Evolutionary conservation across 2,888 invertebrate species (phyloP), one percentile per base, ranked within the genome.

Genomic region (Drosophila multiciliata): DNA sequence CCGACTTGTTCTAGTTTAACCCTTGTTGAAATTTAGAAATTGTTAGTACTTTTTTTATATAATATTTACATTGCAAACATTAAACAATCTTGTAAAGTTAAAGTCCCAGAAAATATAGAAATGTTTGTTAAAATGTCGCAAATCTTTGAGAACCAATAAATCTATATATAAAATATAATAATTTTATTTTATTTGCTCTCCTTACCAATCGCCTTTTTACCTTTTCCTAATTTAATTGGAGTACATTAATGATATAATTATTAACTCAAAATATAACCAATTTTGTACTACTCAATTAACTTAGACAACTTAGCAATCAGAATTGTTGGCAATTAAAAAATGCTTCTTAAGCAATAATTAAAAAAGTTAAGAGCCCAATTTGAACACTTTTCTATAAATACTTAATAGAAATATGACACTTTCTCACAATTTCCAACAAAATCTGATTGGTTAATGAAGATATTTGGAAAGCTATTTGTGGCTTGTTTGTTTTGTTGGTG

Each of bases 331-430:
- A 78, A 79, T 79, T 67, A 68, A 66, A 69, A 55, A 9, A 20
- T 5, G 11, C 11, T 32, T 40, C 55, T 20, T 17, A 66, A 33
- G 54, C 35, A 6, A 26, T 49, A 66, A 81, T 80, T 80, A 81
- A 72, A 68, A n/a, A 55, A 35, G 69, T 57, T 57, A 17, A 54
- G 20, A 38, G 12, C 59, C 45, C 75, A 67, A 54, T 63, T 66
- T 53, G 40, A 35, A 69, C 64, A 49, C 57, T 55, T n/a, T 1
- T 17, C 32, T 9, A 78, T 78, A 53, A 75, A 79, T 82, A 80
- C 29, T 80, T 90, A 33, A 84, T 86, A 53, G 49, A 77, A 90
- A 80, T 74, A 65, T 87, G 87, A 89, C 90, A 87, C 70, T 83
- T 87, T 87, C 87, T 76, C 87, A 87, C 82, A 78, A 65, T 65